phyloP scores from a whole-genome alignment of 2,113 vertebrate genomes.

The Galbula dea region DNA sequence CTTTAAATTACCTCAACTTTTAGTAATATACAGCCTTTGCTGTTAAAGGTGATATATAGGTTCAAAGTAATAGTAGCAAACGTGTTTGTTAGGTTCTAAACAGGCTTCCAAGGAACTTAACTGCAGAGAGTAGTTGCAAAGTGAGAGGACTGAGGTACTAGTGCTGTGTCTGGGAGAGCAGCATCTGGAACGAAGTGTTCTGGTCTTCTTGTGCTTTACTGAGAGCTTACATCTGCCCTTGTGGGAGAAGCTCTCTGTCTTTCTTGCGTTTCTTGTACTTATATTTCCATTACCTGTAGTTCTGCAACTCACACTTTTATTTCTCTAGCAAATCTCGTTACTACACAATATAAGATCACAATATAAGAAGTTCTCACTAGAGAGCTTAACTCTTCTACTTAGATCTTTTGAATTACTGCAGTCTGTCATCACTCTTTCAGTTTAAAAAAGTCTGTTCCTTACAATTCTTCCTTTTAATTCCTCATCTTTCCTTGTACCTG shows the following conservation, averaged over 20 bases:
- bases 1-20: fast-evolving
- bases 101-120: neutral
- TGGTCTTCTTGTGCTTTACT: fast-evolving
- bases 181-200: fast-evolving
- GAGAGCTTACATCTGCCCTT: fast-evolving
- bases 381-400: neutral
- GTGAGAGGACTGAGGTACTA: no score
- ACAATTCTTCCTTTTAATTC: neutral
- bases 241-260: neutral
- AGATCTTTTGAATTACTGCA: neutral
- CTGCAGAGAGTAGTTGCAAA: no score
- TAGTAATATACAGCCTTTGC: fast-evolving
- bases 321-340: no score
- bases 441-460: neutral
- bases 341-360: no score
- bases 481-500: neutral
- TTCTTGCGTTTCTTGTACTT: neutral
- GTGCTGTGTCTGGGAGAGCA: fast-evolving
- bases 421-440: neutral
- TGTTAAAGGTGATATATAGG: neutral
- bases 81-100: neutral
- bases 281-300: no score
- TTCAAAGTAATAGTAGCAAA: neutral
- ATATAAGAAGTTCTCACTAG: neutral
- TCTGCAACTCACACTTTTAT: no score